A percentile compares a stretch with the other conserved stretches of the same genome.
Conservation (phyloP, 2,888 invertebrate genomes). For the Zaprionus obscuricornis region DNA sequence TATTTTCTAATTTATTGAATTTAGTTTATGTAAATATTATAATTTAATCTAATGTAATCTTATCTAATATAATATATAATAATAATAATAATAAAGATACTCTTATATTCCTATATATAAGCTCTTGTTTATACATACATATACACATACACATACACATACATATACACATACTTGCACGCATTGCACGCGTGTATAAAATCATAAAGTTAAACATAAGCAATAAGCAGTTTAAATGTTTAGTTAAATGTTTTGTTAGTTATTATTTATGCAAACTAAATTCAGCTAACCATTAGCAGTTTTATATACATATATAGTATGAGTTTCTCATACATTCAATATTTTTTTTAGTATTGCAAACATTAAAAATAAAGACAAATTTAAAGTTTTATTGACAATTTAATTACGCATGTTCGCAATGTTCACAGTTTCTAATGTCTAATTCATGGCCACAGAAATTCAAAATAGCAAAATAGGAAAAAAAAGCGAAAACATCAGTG, state of each 20-base stretch:
- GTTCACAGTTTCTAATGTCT: background rate
- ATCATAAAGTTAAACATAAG: slow-evolving; percentile 29
- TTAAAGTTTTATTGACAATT: slow-evolving; percentile 75
- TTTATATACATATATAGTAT: slow-evolving; percentile 25
- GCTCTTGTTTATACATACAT: slow-evolving; percentile 58
- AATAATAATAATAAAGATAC: slow-evolving; percentile 33
- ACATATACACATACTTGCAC: slow-evolving; percentile 17
- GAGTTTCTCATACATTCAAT: slow-evolving; percentile 54
- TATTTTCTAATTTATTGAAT: slow-evolving; percentile 76
- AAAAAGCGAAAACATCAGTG: slow-evolving; percentile 18
- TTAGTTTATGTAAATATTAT: slow-evolving; percentile 66
- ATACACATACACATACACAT: slow-evolving; percentile 18
- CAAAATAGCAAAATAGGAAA: too few species aligned
- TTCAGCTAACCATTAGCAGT: slow-evolving; percentile 39
- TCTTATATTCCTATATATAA: slow-evolving; percentile 22
- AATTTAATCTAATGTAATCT: background rate
- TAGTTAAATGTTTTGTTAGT: slow-evolving; percentile 79
- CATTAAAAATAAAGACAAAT: slow-evolving; percentile 66
- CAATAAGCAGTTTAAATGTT: slow-evolving; percentile 44
- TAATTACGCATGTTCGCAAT: slow-evolving; percentile 17
- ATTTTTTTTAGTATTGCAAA: slow-evolving; percentile 73
- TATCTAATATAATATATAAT: slow-evolving; percentile 2
- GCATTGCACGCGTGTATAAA: too few species aligned
- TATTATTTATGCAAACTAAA: slow-evolving; percentile 71
- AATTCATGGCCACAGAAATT: slow-evolving; percentile 27